Conservation (phyloP, 2,888 invertebrate genomes). For the Unio delphinus region DNA sequence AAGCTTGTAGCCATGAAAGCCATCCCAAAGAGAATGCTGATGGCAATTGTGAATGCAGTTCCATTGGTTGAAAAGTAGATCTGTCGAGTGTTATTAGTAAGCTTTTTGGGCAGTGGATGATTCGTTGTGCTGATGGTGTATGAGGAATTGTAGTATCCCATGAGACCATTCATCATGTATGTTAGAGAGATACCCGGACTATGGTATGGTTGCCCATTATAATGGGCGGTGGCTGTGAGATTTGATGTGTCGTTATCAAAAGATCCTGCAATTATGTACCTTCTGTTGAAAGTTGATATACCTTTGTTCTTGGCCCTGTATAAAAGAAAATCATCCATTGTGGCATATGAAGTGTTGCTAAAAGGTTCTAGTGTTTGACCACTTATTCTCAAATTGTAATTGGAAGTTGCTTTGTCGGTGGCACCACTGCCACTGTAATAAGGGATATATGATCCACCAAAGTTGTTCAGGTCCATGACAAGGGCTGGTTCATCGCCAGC, state of each 20-base stretch:
- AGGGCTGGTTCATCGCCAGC: conserved; percentile 75
- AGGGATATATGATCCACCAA: conserved; percentile 21
- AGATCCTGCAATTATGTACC: conserved; percentile 63
- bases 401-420: conserved; percentile 2
- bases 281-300: conserved; percentile 65
- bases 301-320: conserved; percentile 49
- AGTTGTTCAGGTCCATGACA: conserved; percentile 74
- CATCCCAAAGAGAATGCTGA: conserved; percentile 63
- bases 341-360: conserved; percentile 12
- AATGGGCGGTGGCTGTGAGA: conserved; percentile 77
- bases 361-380: conserved; percentile 7
- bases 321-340: conserved; percentile 35
- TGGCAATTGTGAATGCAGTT: conserved; percentile 51
- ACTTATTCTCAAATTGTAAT: conserved; percentile 15
- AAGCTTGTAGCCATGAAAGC: conserved; percentile 65
- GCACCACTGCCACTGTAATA: conserved; percentile 30
- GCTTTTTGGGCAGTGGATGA: conserved; percentile 40
- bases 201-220: conserved; percentile 86
- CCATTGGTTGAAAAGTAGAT: conserved; percentile 29
- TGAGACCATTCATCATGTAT: conserved; percentile 48
- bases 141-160: conserved; percentile 20
- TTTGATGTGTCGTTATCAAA: conserved; percentile 33
- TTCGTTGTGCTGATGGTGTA: conserved; percentile 37
- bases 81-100: conserved; percentile 29
- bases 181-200: conserved; percentile 80